phyloP scores from a whole-genome alignment of 2,797 vertebrate genomes.

The Psittacula echo region DNA sequence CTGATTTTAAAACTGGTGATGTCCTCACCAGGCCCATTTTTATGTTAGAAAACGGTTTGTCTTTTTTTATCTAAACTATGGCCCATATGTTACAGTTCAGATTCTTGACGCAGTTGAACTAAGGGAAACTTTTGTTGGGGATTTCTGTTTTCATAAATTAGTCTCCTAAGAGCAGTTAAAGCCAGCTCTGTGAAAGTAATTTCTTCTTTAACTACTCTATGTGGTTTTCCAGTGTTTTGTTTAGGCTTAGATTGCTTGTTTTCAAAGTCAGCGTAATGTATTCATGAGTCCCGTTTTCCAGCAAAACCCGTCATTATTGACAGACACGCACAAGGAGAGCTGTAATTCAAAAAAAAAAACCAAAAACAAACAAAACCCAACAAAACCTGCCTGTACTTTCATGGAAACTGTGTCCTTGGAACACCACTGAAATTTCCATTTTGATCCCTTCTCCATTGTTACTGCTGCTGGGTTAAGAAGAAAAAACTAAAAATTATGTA shows the following conservation, averaged over 20 bases:
- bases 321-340: background rate
- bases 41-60: background rate
- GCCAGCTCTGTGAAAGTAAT: background rate
- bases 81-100: background rate
- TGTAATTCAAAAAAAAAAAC: background rate
- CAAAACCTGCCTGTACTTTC: background rate
- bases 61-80: background rate
- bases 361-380: background rate
- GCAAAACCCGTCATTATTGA: background rate
- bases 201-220: background rate
- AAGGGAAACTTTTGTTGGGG: background rate
- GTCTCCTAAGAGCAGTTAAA: background rate
- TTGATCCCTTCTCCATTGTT: background rate
- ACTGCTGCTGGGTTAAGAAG: background rate
- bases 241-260: background rate
- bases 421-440: background rate
- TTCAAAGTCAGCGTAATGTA: background rate
- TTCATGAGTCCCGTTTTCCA: background rate
- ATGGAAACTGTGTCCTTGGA: background rate
- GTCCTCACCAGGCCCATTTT: background rate
- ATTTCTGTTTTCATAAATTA: background rate
- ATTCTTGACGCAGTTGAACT: background rate
- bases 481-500: background rate
- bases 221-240: background rate
- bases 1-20: background rate